Evolutionary conservation across 2,797 vertebrate genomes (phyloP), one percentile per base, ranked within the genome.

Genomic region (Xerus rutilus): DNA sequence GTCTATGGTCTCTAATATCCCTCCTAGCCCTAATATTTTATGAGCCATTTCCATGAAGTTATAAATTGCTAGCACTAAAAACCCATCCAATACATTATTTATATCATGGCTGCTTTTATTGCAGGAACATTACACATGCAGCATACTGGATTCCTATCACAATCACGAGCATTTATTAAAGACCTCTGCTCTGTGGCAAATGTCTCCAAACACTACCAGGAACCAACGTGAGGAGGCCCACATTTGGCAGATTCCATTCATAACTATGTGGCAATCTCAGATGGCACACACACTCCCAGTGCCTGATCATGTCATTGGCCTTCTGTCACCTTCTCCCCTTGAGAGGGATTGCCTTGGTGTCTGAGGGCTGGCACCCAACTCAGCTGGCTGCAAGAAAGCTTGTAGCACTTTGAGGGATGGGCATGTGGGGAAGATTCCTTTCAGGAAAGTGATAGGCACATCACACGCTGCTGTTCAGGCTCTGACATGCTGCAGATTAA

Each of bases 401-500:
- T 89, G 43, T 35, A 35, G 17, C 92, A 70, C 95, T 81, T 70
- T 45, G 9, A 88, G 84, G 81, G 91, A 86, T 18, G 23, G 45
- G 87, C 97, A 45, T 59, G 90, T 86, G 78, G 91, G 94, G 35
- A 65, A 79, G 73, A 98, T 98, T 97, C 91, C 94, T 96, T 87
- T 65, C 1, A 91, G 89, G 86, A 97, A 98, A 96, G 78, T 79
- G 97, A 97, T 83, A 98, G 96, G 94, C 85, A n/a, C 30, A 4
- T 91, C 96, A 95, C 89, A 96, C 89, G 15, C 77, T 97, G 92
- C 20, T 54, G 97, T 92, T 95, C 97, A 97, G 97, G 93, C 96
- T 98, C 96, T 86, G 96, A 97, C 96, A 95, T 96, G 96, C 96
- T 95, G 45, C 96, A 97, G 96, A 97, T 97, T 93, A 97, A 70